Base-by-base conservation (phyloP, 2,113 vertebrate species). In the Coptodon bakossiorum region DNA sequence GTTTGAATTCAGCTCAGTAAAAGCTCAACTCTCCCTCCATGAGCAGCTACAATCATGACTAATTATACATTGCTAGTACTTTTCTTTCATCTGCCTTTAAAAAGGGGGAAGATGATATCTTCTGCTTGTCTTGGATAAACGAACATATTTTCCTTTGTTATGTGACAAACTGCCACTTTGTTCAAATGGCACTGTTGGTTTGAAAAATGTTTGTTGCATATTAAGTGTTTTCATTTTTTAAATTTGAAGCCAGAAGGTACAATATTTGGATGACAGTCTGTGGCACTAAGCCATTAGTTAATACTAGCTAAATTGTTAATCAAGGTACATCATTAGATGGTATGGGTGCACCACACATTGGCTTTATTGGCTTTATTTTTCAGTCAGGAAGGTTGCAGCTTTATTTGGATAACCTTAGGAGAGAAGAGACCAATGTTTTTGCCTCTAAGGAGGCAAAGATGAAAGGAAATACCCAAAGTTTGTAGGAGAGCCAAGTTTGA, bases 391-490 rank as follows among this genome's bases (percentile, higher is more conserved):
- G 71, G 43, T 76, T 78, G 14, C 6, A 12, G 24, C 6, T 50
- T 78, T 17, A 8, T 50, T 50, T 50, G 8, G 48, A 83, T 52
- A 85, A 63, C 11, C 56, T 52, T 14, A 88, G 54, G 50, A 59
- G 61, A 53, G 36, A 85, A 82, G 56, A 87, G 80, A 68, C 83
- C 48, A 52, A 87, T 86, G 61, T 76, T 80, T 85, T 24, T 84
- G 76, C 48, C 89, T 81, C 89, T 87, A 83, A 93, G 90, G 80
- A 54, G 92, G 86, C 36, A 63, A 87, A 90, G 85, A 86, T 40
- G 9, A 78, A 85, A 91, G 90, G 90, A 94, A 93, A 92, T 93
- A 84, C 66, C 81, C 78, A 2, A 56, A 85, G 71, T 82, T 91
- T 86, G 56, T 7, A 24, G 27, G 78, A 90, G 86, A 94, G 78